Evolutionary conservation across 2,797 vertebrate genomes (phyloP).

Genomic region (Numenius phaeopus): DNA sequence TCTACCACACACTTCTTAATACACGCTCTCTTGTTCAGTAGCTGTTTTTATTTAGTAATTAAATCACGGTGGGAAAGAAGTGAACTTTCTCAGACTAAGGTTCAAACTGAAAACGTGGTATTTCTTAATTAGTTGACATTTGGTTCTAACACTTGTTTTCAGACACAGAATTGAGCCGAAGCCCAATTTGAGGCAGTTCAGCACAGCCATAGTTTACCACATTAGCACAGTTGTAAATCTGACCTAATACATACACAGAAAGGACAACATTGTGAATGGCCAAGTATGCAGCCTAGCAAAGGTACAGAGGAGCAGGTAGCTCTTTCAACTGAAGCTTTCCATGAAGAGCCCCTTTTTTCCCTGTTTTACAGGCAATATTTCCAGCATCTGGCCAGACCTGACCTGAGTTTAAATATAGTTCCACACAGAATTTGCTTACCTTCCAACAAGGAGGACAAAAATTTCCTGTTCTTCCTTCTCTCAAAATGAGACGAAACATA

Average conservation of each 20-base stretch:
- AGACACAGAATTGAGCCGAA: background rate
- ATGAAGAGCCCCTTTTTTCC: background rate
- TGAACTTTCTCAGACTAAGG: background rate
- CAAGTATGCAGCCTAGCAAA: background rate
- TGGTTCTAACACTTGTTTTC: background rate
- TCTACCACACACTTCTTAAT: background rate
- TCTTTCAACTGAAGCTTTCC: background rate
- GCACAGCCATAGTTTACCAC: background rate
- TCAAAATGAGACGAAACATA: background rate
- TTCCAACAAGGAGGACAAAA: background rate
- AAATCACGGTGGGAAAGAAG: background rate
- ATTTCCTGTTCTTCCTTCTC: background rate
- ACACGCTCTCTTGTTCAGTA: background rate
- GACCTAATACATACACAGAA: background rate
- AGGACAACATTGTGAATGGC: background rate
- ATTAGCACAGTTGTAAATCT: background rate
- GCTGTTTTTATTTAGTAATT: background rate
- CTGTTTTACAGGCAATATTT: background rate
- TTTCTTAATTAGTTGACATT: constrained; percentile 14
- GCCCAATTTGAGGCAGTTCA: background rate
- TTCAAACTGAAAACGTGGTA: background rate
- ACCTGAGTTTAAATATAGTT: background rate
- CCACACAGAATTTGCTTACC: background rate
- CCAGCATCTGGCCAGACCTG: background rate
- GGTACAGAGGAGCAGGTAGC: background rate